These are phyloP conservation scores for Heliopora coerulea DNA, from an alignment of 92 coral and sea anemone species.

Conservation along the genomic window DNA sequence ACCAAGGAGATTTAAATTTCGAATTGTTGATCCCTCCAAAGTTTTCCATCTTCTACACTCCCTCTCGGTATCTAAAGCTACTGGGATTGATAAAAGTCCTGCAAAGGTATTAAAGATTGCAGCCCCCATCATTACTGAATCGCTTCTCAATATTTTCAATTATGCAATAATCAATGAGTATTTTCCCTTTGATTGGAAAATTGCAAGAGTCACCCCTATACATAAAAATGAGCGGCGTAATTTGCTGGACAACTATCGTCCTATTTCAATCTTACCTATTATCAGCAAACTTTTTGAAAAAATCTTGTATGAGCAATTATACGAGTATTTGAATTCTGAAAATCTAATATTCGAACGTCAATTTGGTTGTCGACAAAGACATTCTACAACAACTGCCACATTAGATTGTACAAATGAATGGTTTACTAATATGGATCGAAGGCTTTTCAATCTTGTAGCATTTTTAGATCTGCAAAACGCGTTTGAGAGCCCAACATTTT, in stretches of 20 bases:
- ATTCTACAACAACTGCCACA: slow-evolving; percentile 20
- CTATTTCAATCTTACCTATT: too few species aligned
- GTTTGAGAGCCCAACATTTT: too few species aligned
- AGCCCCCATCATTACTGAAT: slow-evolving; percentile 11
- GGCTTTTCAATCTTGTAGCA: slow-evolving; percentile 19
- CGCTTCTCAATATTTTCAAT: slow-evolving; percentile 13
- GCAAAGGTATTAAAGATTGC: slow-evolving; percentile 22
- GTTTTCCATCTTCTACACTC: background rate
- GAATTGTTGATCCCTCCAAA: slow-evolving; percentile 11
- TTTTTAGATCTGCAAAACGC: slow-evolving; percentile 14
- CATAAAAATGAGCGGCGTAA: too few species aligned
- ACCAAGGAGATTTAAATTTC: too few species aligned
- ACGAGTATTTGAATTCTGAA: slow-evolving; percentile 8
- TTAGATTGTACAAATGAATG: slow-evolving; percentile 35
- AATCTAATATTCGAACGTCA: slow-evolving; percentile 20
- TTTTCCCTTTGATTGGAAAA: too few species aligned
- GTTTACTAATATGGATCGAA: slow-evolving; percentile 17
- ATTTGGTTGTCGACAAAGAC: slow-evolving; percentile 21
- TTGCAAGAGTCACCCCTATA: slow-evolving; percentile 1
- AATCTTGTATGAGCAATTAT: slow-evolving; percentile 15
- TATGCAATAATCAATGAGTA: slow-evolving; percentile 3
- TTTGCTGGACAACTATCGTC: too few species aligned
- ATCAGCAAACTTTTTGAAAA: too few species aligned
- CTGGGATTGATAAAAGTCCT: slow-evolving; percentile 15
- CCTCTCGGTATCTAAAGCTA: slow-evolving; percentile 9